phyloP scores from a whole-genome alignment of 2,797 vertebrate genomes.

The Microchirus variegatus region DNA sequence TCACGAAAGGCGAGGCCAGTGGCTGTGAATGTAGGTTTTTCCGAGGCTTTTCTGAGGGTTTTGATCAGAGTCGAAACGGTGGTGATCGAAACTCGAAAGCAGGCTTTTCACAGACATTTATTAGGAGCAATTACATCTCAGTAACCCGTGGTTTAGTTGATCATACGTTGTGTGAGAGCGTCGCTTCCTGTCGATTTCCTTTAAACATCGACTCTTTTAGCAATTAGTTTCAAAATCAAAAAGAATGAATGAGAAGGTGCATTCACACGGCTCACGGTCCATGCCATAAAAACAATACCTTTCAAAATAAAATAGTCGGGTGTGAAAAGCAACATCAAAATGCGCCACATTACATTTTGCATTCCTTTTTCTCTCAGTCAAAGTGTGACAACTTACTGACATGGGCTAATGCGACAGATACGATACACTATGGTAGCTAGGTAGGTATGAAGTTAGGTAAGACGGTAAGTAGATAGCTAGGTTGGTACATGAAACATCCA shows the following conservation, averaged over 20 bases:
- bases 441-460: too few species aligned
- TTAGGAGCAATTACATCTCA: constrained; percentile 72
- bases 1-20: neutral
- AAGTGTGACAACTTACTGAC: neutral
- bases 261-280: constrained; percentile 40
- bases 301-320: constrained; percentile 59
- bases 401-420: too few species aligned
- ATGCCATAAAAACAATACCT: constrained; percentile 73
- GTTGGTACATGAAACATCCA: too few species aligned
- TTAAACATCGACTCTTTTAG: constrained; percentile 63
- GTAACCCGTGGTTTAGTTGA: constrained; percentile 72
- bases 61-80: too few species aligned
- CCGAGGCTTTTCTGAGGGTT: neutral
- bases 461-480: too few species aligned
- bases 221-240: constrained; percentile 72
- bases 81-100: neutral
- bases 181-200: constrained; percentile 69
- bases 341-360: neutral
- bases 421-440: too few species aligned
- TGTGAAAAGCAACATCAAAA: constrained; percentile 31
- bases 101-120: constrained; percentile 65
- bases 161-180: constrained; percentile 72
- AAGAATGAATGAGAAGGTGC: constrained; percentile 68
- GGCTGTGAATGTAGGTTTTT: neutral
- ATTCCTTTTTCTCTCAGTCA: neutral